Base-by-base conservation (phyloP, 2,797 vertebrate genomes). In the Myotis myotis region DNA sequence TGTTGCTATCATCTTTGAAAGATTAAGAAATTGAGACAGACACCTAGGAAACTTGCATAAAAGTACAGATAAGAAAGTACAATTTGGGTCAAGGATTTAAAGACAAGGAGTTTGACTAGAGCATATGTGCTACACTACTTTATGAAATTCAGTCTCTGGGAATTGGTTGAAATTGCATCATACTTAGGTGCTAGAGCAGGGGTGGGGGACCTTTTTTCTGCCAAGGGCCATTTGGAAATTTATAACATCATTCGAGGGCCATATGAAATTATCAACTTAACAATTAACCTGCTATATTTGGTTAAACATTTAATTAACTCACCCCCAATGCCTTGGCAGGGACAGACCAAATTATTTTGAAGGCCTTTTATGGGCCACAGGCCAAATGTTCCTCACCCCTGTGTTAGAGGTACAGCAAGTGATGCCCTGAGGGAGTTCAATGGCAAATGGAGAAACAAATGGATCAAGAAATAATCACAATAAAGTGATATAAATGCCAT, bases 371-470 rank as follows among this genome's bases (percentile, higher is more conserved):
- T 30, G 57, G 57, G 57, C 57, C 57, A 60, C 57, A 5, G 57
- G 57, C 57, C 12, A 60, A 25, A 60, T 4, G 5, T 60, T 60
- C 25, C 57, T 25, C 25, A 28, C 57, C 11, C 57, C 55, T 57
- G 44, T 93, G 66, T n/a, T 81, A 78, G 51, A 80, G 49, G 49
- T 87, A 62, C 84, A 47, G 4, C 41, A 83, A 88, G 3, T 51
- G 86, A 91, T 78, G 30, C 76, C 76, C 17, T n/a, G 75, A 89
- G 83, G 78, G 60, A 95, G 80, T 89, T 95, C n/a, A 87, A 36
- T 94, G 66, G 49, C 70, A 87, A 89, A 25, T 93, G 87, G 22
- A 71, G 62, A 95, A 95, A 85, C 30, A 82, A 93, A 15, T 83
- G 51, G 17, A 17, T 89, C 66, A 91, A 84, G 66, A 92, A 94